Evolutionary conservation across 2,113 vertebrate genomes (phyloP), one percentile per base, ranked within the genome.

Genomic region (zebrafish (Danio rerio)): DNA sequence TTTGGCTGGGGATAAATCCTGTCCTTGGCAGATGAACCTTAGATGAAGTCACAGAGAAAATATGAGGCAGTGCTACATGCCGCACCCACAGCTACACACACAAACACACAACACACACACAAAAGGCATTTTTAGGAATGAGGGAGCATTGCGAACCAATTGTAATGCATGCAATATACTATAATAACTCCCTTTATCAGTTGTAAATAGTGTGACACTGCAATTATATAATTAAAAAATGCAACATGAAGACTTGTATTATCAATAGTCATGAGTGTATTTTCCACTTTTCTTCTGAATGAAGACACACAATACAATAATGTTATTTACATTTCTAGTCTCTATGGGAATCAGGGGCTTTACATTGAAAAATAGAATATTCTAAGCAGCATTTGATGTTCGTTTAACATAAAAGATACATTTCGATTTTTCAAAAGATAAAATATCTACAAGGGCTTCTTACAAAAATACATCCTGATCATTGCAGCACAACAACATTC

Each of bases 391-490:
- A 86, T 86, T 62, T 82, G 77, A 83, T 81, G 79, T 86, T 71
- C 82, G 80, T 85, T 86, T 82, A 88, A 87, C 83, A 86, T 87
- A 85, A 80, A 85, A 85, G 81, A 82, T 85, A 88, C 31, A 85
- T 70, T 83, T 72, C 63, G 61, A 80, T 83, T 84, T 85, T 83
- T 83, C 31, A 31, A 63, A 82, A 87, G 81, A 84, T 85, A 86
- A 85, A 89, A 86, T 88, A 88, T 88, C 79, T 86, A 88, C 85
- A 89, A 88, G 82, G 88, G 78, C 85, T 87, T 82, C 59, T 81
- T 90, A 88, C 86, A 90, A 90, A 90, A 90, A 90, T 90, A 90
- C 87, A 90, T 85, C 70, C 75, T 70, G 59, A 84, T 86, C 74
- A 76, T 88, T 80, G 81, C 83, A 87, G 78, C 81, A 89, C 88